These are phyloP conservation scores for Catostylus mosaicus DNA, from an alignment of 30 jellyfish, hydroid and myxozoan species.

Conservation along the genomic window DNA sequence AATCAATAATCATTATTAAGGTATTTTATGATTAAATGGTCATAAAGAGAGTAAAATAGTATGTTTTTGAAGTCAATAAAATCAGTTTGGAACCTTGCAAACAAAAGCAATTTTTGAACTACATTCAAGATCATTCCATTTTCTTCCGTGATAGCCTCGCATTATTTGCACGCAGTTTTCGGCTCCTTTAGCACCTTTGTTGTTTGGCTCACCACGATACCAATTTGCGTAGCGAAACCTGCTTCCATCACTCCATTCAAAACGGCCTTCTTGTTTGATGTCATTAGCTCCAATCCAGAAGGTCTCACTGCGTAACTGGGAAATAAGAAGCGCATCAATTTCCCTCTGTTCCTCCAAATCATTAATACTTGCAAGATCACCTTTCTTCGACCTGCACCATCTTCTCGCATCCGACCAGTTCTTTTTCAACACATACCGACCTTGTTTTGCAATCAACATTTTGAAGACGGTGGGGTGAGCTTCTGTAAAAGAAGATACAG, in stretches of 20 bases:
- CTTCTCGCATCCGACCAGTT: conserved; percentile 8
- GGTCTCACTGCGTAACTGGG: background rate
- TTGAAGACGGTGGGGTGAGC: too few species aligned
- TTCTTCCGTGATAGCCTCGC: background rate
- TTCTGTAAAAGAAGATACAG: too few species aligned
- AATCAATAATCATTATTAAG: too few species aligned
- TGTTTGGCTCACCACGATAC: conserved; percentile 5
- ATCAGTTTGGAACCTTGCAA: background rate
- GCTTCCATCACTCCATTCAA: conserved; percentile 11
- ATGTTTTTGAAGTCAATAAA: too few species aligned
- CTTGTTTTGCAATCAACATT: background rate
- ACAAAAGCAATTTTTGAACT: background rate
- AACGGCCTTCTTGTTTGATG: conserved; percentile 2
- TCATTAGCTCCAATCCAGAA: conserved; percentile 20
- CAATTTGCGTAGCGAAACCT: background rate
- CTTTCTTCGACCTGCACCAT: background rate
- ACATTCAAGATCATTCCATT: conserved; percentile 1
- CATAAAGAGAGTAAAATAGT: too few species aligned
- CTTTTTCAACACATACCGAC: background rate
- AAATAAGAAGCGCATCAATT: background rate
- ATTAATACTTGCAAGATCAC: conserved; percentile 1
- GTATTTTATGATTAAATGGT: too few species aligned
- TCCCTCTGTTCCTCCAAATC: background rate
- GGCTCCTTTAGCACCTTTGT: background rate
- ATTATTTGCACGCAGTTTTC: background rate